A percentile compares a stretch with the other conserved stretches of the same genome.
phyloP scores from a whole-genome alignment of 2,797 vertebrate species.

The Tokudaia tokunoshimensis region DNA sequence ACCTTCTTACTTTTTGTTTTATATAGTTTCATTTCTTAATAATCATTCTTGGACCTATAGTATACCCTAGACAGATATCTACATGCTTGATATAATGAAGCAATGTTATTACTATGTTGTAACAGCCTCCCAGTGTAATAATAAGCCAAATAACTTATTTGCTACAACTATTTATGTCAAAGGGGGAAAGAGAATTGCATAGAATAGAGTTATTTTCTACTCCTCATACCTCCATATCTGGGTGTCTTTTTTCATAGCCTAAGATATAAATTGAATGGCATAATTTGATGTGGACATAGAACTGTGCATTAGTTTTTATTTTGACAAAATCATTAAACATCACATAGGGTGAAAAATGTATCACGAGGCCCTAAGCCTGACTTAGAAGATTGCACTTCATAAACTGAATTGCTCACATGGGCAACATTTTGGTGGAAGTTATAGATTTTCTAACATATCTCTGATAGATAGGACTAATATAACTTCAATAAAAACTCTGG shows the following conservation, averaged over 20 bases:
- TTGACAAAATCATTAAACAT: constrained; percentile 97
- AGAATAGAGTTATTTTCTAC: constrained; percentile 84
- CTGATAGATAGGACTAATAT: constrained; percentile 99
- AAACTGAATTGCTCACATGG: constrained; percentile 96
- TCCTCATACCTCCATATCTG: constrained; percentile 81
- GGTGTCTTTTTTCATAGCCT: constrained; percentile 87
- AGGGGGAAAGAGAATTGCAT: constrained; percentile 80
- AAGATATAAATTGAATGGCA: constrained; percentile 88
- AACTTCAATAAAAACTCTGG: constrained; percentile 97
- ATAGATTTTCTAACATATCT: constrained; percentile 98
- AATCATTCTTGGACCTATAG: constrained; percentile 73
- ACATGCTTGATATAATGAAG: constrained; percentile 87
- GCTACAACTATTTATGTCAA: constrained; percentile 79
- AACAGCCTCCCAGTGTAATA: constrained; percentile 85
- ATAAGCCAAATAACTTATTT: constrained; percentile 79
- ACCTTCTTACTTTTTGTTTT: constrained; percentile 72
- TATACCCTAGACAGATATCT: constrained; percentile 83
- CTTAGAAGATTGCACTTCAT: constrained; percentile 96
- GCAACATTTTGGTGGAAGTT: constrained; percentile 96
- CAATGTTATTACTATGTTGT: constrained; percentile 77
- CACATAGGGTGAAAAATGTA: constrained; percentile 95
- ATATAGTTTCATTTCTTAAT: constrained; percentile 70
- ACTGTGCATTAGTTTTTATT: constrained; percentile 92
- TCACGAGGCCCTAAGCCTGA: constrained; percentile 89
- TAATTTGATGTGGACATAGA: constrained; percentile 93